Conservation (phyloP, 2,113 vertebrate genomes). For the Stegostoma tigrinum region DNA sequence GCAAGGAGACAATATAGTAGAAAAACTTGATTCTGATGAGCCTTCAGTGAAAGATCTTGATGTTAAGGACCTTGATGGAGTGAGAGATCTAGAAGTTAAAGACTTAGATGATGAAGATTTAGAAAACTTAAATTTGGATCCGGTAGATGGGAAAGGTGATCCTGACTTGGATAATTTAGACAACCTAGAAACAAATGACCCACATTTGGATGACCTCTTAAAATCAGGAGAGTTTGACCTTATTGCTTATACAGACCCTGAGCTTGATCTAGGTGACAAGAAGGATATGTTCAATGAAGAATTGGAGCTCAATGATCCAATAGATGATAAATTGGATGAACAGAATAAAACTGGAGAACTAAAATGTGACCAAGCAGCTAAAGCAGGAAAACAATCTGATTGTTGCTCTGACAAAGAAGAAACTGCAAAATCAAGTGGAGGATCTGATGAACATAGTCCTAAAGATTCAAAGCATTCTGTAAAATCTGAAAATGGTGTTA, state of each 20-base stretch:
- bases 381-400: constrained; percentile 42
- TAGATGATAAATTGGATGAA: constrained; percentile 70
- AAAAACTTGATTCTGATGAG: constrained; percentile 84
- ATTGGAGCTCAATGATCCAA: constrained; percentile 74
- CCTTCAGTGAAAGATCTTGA: constrained; percentile 89
- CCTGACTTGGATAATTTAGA: constrained; percentile 72
- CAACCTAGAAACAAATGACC: constrained; percentile 79
- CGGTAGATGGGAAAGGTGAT: constrained; percentile 89
- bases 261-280: constrained; percentile 87
- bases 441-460: constrained; percentile 49
- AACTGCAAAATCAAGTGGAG: background rate
- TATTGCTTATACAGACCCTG: constrained; percentile 92
- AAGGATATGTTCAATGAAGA: constrained; percentile 94
- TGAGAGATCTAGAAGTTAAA: constrained; percentile 71
- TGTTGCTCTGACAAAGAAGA: background rate
- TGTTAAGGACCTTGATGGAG: constrained; percentile 71
- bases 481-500: constrained; percentile 55
- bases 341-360: constrained; percentile 50
- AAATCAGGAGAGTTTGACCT: constrained; percentile 90
- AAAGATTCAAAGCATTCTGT: constrained; percentile 53
- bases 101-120: constrained; percentile 91
- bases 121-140: constrained; percentile 86
- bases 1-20: constrained; percentile 63
- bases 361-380: constrained; percentile 42
- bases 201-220: constrained; percentile 89